These are phyloP conservation scores for Echinometra lucunter DNA, from an alignment of 53 echinoderm and acorn worm species.

Conservation along the genomic window DNA sequence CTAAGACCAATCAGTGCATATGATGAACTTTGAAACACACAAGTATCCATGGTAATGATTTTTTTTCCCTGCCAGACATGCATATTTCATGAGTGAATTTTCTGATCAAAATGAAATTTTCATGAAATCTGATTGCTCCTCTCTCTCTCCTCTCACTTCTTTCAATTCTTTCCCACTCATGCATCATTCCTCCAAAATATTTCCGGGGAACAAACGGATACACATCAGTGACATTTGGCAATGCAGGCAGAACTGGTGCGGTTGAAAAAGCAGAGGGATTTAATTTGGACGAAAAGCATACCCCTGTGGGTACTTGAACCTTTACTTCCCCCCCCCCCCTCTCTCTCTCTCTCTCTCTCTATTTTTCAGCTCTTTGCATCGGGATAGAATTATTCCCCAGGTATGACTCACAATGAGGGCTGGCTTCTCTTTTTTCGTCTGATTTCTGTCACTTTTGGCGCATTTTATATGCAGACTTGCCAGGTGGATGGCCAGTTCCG, in stretches of 20 bases:
- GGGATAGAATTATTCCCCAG: constrained; percentile 22
- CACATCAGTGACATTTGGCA: constrained; percentile 27
- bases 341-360: neutral
- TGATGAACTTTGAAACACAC: neutral
- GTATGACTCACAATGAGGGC: constrained; percentile 25
- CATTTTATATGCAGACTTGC: constrained; percentile 18
- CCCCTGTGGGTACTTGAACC: constrained; percentile 4
- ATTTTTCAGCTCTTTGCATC: constrained; percentile 23
- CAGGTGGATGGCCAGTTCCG: neutral
- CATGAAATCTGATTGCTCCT: constrained; percentile 30
- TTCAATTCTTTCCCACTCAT: neutral
- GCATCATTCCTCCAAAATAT: constrained; percentile 16
- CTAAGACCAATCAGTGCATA: neutral
- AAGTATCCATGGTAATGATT: neutral
- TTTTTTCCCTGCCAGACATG: neutral
- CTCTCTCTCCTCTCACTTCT: neutral
- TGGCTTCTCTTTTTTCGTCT: neutral
- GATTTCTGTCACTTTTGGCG: constrained; percentile 26
- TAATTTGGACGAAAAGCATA: constrained; percentile 56
- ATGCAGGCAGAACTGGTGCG: constrained; percentile 15
- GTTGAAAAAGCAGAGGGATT: constrained; percentile 36
- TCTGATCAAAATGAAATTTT: constrained; percentile 5
- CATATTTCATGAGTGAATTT: constrained; percentile 19
- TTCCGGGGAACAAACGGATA: constrained; percentile 3
- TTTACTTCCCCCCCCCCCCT: neutral